These are phyloP conservation scores for Spialia ferax DNA, from an alignment of 2,888 invertebrate genomes.

Conservation along the genomic window DNA sequence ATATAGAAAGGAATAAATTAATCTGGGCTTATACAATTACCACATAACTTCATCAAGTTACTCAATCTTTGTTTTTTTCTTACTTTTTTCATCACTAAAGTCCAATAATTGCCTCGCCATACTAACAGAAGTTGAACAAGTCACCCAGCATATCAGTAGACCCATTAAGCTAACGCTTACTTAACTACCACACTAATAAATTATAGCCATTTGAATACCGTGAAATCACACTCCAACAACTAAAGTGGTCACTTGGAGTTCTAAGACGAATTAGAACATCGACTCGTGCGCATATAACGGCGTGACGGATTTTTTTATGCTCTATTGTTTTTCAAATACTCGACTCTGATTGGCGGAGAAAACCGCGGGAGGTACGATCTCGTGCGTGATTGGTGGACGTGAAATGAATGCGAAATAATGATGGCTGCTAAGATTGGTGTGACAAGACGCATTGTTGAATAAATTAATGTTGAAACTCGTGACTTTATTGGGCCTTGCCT, in stretches of 20 bases:
- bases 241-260: conserved; percentile 38
- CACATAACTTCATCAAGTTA: too few relatives aligned
- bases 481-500: conserved; percentile 55
- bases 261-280: conserved; percentile 64
- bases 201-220: conserved; percentile 44
- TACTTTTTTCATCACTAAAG: background rate
- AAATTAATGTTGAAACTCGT: conserved; percentile 63
- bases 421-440: conserved; percentile 76
- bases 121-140: background rate
- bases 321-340: conserved; percentile 85
- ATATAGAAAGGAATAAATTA: too few relatives aligned
- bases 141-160: conserved; percentile 20
- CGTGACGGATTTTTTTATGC: conserved; percentile 83
- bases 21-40: too few relatives aligned
- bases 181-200: conserved; percentile 43
- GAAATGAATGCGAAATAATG: conserved; percentile 79
- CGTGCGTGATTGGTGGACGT: conserved; percentile 65
- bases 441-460: conserved; percentile 78
- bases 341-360: conserved; percentile 65
- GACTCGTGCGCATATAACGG: conserved; percentile 68
- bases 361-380: conserved; percentile 69
- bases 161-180: conserved; percentile 42
- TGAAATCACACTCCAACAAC: conserved; percentile 47
- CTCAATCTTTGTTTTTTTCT: too few relatives aligned
- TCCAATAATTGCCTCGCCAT: background rate